Conservation (phyloP, 2,797 vertebrate genomes). For the Clarias pachynema region DNA sequence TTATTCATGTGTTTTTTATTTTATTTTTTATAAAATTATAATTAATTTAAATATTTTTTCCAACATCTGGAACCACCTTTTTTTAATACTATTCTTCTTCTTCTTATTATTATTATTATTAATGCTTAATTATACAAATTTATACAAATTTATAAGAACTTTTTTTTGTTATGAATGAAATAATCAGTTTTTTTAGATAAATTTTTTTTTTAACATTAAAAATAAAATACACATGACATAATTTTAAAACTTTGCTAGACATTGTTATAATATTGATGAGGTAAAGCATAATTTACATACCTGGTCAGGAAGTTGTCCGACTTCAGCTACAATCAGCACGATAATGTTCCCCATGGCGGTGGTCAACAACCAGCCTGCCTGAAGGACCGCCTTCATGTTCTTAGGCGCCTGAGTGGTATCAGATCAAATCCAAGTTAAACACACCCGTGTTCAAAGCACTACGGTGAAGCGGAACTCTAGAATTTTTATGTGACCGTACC, state of each 20-base stretch:
- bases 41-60: no score
- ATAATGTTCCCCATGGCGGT: constrained; percentile 94
- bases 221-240: neutral
- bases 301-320: constrained; percentile 77
- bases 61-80: neutral
- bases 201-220: neutral
- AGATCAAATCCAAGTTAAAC: neutral
- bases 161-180: neutral
- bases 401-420: constrained; percentile 82
- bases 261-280: neutral
- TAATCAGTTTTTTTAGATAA: neutral
- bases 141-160: neutral
- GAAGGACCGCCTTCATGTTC: constrained; percentile 97
- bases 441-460: neutral
- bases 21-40: neutral
- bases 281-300: constrained; percentile 61
- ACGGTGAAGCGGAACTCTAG: neutral
- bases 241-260: neutral
- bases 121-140: neutral
- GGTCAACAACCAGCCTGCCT: constrained; percentile 92
- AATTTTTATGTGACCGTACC: constrained; percentile 69
- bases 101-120: neutral
- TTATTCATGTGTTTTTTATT: neutral
- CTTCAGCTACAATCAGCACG: constrained; percentile 89
- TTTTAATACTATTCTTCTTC: no score